Evolutionary conservation across 2,888 invertebrate genomes (phyloP).

Genomic region (Pinctada fucata): DNA sequence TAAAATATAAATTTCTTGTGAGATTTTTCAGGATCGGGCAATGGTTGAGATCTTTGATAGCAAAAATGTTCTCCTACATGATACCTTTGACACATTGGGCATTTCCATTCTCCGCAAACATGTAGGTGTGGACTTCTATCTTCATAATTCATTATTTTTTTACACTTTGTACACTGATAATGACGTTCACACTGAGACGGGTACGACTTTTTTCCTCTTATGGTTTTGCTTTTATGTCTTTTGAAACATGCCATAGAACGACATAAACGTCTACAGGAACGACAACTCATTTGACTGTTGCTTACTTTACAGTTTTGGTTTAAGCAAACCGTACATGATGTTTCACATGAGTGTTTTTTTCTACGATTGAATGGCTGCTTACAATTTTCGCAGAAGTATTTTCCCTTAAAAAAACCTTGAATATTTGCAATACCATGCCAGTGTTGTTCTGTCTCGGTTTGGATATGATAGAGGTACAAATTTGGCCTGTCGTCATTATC

Average conservation of each 20-base stretch:
- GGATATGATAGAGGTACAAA: background rate
- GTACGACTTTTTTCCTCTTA: background rate
- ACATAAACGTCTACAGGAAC: background rate
- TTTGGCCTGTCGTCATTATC: background rate
- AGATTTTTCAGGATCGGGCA: background rate
- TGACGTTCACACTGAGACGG: background rate
- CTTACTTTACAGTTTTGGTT: background rate
- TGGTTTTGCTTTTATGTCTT: background rate
- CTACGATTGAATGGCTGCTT: background rate
- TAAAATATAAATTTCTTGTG: conserved; percentile 17
- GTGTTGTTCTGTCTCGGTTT: background rate
- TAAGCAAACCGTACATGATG: background rate
- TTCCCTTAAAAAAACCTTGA: background rate
- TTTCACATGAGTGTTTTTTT: conserved; percentile 1
- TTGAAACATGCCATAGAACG: conserved; percentile 16
- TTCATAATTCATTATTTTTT: background rate
- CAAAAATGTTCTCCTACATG: conserved; percentile 14
- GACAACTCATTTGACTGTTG: conserved; percentile 1
- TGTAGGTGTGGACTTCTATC: conserved; percentile 10
- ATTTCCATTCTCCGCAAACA: conserved; percentile 18
- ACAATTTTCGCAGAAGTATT: background rate
- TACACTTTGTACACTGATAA: conserved; percentile 7
- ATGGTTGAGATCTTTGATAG: conserved; percentile 2
- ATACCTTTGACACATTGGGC: conserved; percentile 4
- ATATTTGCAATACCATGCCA: too few species aligned